Percentiles rank a stretch among this genome's conserved stretches.
Conservation (phyloP, 2,113 vertebrate genomes). For the Silurus asotus region DNA sequence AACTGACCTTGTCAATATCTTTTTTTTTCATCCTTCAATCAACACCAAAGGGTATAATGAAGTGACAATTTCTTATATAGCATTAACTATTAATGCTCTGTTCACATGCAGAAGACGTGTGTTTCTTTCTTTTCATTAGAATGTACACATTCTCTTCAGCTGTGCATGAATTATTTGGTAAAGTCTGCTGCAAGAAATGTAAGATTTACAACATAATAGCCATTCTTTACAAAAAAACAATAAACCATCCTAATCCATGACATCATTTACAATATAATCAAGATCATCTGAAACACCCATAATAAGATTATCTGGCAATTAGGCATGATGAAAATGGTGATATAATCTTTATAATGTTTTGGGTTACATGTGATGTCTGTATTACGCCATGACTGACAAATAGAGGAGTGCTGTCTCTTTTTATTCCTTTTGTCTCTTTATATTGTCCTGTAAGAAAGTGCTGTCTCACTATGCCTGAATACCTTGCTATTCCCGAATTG, state of each 20-base stretch:
- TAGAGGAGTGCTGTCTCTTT: constrained; percentile 2
- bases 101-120: not conserved
- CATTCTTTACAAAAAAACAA: constrained; percentile 1
- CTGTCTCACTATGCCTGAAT: not conserved
- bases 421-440: not conserved
- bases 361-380: constrained; percentile 39
- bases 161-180: not conserved
- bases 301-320: constrained; percentile 17
- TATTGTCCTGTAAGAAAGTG: not conserved
- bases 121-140: not conserved
- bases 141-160: not conserved
- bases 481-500: not conserved
- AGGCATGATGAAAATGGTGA: constrained; percentile 8
- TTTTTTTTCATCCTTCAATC: not conserved
- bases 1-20: not conserved
- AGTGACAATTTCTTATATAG: not conserved
- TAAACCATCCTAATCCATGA: constrained; percentile 18
- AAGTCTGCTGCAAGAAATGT: not conserved
- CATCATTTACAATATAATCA: constrained; percentile 38
- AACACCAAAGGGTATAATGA: not conserved
- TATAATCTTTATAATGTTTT: constrained; percentile 19
- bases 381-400: constrained; percentile 32
- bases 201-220: not conserved
- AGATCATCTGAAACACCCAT: constrained; percentile 31
- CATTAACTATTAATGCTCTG: not conserved